These are phyloP conservation scores for Trissoscelio sp. DNA, from an alignment of 2,888 invertebrate species.

Conservation along the genomic window DNA sequence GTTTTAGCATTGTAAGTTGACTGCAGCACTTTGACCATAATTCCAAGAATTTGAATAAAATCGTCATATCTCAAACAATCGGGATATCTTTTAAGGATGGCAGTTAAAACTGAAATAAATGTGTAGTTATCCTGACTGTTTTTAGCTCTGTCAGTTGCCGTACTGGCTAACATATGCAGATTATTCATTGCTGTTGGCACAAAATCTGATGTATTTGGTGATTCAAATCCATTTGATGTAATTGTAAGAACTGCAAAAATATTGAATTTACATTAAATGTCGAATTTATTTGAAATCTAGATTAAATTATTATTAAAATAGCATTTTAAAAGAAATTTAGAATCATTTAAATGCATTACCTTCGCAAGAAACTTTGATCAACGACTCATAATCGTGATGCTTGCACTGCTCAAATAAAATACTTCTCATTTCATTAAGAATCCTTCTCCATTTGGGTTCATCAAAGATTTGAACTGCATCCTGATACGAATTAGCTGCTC, in stretches of 20 bases:
- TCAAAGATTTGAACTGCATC: slow-evolving; percentile 82
- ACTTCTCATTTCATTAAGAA: slow-evolving; percentile 81
- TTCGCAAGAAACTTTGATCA: slow-evolving; percentile 77
- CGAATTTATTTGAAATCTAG: no score
- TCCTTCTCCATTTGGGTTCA: slow-evolving; percentile 83
- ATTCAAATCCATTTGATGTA: slow-evolving; percentile 49
- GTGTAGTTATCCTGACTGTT: slow-evolving; percentile 83
- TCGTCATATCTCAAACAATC: slow-evolving; percentile 28
- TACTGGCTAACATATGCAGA: slow-evolving; percentile 36
- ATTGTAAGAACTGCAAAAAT: slow-evolving; percentile 45
- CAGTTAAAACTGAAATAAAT: slow-evolving; percentile 82
- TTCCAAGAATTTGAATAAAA: slow-evolving; percentile 44
- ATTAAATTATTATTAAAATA: slow-evolving; percentile 6
- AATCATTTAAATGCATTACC: slow-evolving; percentile 72
- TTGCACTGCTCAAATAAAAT: slow-evolving; percentile 80
- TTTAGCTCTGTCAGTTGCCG: slow-evolving; percentile 20
- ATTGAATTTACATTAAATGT: no score
- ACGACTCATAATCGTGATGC: slow-evolving; percentile 69
- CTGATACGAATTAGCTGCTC: slow-evolving; percentile 80
- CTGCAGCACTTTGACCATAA: neutral
- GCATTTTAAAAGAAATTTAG: slow-evolving; percentile 4
- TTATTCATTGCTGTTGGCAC: slow-evolving; percentile 57
- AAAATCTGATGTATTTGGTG: slow-evolving; percentile 21
- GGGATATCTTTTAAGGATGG: slow-evolving; percentile 83
- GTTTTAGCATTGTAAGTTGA: slow-evolving; percentile 12